Evolutionary conservation across 2,113 vertebrate species (phyloP).

Genomic region (Mohoua ochrocephala): DNA sequence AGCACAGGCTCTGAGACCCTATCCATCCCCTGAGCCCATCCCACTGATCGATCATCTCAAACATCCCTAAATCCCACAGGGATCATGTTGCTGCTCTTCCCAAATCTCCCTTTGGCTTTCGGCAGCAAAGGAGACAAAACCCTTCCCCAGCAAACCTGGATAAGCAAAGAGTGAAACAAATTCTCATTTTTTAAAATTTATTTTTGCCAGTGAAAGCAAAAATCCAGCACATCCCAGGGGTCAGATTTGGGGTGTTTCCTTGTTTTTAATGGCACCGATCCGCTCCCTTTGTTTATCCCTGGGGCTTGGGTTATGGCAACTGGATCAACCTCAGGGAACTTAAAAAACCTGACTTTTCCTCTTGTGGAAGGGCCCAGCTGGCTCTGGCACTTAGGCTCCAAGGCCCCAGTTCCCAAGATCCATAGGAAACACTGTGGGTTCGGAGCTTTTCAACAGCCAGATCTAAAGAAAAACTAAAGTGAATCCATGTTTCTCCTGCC

Average conservation of each 20-base stretch:
- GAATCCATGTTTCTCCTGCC: background rate
- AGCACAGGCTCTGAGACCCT: background rate
- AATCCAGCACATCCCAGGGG: background rate
- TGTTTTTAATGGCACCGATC: background rate
- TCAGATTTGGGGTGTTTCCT: fast-evolving
- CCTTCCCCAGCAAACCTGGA: background rate
- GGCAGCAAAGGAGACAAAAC: background rate
- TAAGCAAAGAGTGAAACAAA: background rate
- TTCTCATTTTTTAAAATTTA: background rate
- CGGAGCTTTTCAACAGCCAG: background rate
- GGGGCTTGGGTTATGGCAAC: background rate
- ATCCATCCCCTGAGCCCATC: background rate
- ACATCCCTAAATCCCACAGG: background rate
- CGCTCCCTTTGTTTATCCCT: fast-evolving
- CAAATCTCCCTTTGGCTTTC: background rate
- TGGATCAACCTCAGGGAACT: background rate
- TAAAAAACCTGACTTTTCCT: background rate
- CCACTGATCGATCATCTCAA: background rate
- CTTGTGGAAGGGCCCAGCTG: too few species aligned
- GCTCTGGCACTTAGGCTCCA: background rate
- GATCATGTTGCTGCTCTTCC: fast-evolving
- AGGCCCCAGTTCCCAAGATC: background rate
- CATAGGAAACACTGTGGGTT: background rate
- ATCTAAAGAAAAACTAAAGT: background rate
- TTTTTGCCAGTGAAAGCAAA: background rate